Percentiles rank a stretch among this genome's conserved stretches.
phyloP scores from a whole-genome alignment of 2,113 vertebrate species.

The Otis tarda region DNA sequence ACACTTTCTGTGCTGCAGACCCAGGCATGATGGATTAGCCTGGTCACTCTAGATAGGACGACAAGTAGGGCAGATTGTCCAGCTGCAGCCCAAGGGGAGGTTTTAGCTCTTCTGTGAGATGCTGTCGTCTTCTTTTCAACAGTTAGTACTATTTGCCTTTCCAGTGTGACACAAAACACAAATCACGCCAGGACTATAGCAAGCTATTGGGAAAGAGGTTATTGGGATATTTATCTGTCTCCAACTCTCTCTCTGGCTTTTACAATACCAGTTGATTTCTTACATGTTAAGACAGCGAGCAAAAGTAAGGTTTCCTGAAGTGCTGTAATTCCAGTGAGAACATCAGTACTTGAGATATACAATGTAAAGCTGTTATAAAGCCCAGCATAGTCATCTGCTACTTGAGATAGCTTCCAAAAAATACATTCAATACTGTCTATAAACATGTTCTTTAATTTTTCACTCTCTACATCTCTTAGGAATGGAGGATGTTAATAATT shows the following conservation, averaged over 20 bases:
- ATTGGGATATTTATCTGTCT: neutral
- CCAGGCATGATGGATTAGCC: neutral
- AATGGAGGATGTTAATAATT: neutral
- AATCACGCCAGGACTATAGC: neutral
- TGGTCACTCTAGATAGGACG: neutral
- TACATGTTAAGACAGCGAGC: neutral
- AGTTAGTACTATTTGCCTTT: neutral
- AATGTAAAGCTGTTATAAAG: neutral
- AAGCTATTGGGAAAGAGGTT: neutral
- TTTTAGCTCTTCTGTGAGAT: neutral
- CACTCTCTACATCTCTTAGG: neutral
- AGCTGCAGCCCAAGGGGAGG: neutral
- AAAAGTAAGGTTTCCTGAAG: neutral
- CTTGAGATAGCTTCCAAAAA: neutral
- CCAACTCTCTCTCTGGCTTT: neutral
- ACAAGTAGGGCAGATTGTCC: neutral
- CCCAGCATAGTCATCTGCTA: neutral
- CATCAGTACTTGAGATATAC: neutral
- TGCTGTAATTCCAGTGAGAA: neutral
- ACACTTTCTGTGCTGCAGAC: neutral
- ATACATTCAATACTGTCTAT: neutral
- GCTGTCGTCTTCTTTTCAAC: neutral
- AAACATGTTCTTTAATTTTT: conserved; percentile 4
- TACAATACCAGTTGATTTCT: neutral
- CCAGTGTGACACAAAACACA: neutral